Evolutionary conservation across 2,113 vertebrate genomes (phyloP).

Genomic region (Ictalurus punctatus): DNA sequence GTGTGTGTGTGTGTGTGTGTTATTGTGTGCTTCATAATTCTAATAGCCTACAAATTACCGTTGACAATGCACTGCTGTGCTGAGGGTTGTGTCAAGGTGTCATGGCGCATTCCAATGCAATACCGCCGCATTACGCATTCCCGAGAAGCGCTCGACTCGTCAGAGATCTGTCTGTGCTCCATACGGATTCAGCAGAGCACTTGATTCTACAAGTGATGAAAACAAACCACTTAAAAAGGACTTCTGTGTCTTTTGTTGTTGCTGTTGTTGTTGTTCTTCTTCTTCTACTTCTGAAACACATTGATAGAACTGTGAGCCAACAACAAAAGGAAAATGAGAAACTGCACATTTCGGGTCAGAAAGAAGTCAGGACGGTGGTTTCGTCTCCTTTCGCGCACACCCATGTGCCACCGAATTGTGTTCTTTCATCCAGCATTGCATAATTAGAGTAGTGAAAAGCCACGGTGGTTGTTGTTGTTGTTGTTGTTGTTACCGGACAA

Average conservation of each 20-base stretch:
- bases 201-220: neutral
- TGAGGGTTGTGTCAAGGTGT: neutral
- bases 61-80: too few species aligned
- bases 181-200: conserved; percentile 7
- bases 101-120: neutral
- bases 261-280: neutral
- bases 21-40: neutral
- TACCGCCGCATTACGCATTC: conserved; percentile 3
- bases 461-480: too few species aligned
- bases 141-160: neutral
- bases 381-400: neutral
- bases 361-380: neutral
- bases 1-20: neutral
- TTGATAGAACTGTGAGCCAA: neutral
- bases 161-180: neutral
- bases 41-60: conserved; percentile 7
- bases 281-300: too few species aligned
- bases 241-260: neutral
- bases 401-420: neutral
- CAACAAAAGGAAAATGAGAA: neutral
- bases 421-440: neutral
- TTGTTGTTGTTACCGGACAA: neutral
- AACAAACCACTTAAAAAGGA: conserved; percentile 4
- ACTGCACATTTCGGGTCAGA: neutral
- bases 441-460: neutral